A percentile compares a stretch with the other conserved stretches of the same genome.
Conservation (phyloP, 2,113 vertebrate genomes). For the Genyomyrus donnyi region DNA sequence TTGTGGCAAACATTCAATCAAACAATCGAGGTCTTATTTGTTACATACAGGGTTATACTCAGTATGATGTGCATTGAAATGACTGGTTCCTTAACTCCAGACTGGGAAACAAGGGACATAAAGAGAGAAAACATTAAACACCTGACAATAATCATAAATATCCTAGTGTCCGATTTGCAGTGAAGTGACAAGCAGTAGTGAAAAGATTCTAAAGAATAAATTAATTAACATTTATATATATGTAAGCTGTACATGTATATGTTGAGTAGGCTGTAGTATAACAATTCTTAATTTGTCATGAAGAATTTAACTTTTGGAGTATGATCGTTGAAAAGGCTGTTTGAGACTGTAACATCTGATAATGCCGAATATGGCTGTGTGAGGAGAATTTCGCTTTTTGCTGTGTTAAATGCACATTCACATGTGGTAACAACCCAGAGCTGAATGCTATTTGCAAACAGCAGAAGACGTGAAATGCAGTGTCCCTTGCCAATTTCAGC, state of each 20-base stretch:
- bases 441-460: background rate
- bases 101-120: background rate
- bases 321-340: background rate
- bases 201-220: background rate
- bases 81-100: background rate
- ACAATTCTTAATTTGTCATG: background rate
- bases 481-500: background rate
- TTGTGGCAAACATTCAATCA: background rate
- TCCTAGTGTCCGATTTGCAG: background rate
- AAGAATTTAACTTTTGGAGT: background rate
- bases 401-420: background rate
- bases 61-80: background rate
- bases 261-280: background rate
- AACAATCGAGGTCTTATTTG: background rate
- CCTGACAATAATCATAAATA: background rate
- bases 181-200: background rate
- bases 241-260: background rate
- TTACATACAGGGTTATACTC: background rate
- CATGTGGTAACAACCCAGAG: background rate
- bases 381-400: background rate
- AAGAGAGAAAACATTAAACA: background rate
- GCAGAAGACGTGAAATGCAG: background rate
- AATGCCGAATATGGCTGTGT: background rate
- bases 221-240: background rate
- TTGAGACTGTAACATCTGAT: background rate